A percentile compares a stretch with the other conserved stretches of the same genome.
Evolutionary conservation across 2,797 vertebrate genomes (phyloP).

Genomic region (Eulemur coronatus): DNA sequence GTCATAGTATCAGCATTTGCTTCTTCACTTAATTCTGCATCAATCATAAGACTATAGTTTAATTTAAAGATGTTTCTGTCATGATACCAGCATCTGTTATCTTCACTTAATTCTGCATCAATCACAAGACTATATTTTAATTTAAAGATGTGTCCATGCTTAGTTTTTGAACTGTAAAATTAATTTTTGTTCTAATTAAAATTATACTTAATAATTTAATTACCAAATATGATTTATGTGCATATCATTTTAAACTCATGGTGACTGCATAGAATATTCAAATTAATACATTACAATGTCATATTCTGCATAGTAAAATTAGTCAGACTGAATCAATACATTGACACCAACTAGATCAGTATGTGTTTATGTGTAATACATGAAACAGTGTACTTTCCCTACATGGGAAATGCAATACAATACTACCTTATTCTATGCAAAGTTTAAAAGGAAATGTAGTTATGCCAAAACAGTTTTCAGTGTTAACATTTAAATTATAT

Average conservation of each 20-base stretch:
- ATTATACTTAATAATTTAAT: neutral
- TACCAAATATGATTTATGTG: neutral
- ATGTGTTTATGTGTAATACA: neutral
- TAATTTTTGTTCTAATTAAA: neutral
- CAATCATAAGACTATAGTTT: neutral
- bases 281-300: neutral
- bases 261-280: neutral
- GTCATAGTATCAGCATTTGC: neutral
- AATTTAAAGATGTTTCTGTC: neutral
- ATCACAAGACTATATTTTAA: neutral
- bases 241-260: neutral
- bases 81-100: too few relatives aligned
- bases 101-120: neutral
- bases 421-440: neutral
- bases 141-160: neutral
- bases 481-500: neutral
- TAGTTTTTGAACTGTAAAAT: neutral
- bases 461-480: neutral
- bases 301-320: neutral
- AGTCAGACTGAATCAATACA: neutral
- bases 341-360: neutral
- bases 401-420: neutral
- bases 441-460: neutral
- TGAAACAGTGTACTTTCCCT: neutral
- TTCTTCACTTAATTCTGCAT: neutral